Base-by-base conservation (phyloP, 1,140 invertebrate genomes). In the Drosophila baimaii region DNA sequence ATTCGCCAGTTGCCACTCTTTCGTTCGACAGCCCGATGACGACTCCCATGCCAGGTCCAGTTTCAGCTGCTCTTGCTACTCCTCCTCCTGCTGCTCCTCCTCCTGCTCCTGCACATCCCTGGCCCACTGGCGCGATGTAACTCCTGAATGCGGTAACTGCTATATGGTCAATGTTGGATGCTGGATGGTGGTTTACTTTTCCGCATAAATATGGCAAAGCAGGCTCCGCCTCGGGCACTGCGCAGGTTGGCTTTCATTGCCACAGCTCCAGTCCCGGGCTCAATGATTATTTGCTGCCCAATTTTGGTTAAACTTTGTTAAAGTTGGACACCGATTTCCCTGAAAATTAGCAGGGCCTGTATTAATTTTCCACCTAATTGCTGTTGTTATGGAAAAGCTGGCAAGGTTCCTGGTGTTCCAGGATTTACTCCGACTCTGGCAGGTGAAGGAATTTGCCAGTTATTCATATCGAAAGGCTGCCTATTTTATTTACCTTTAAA, bases 191-290 rank as follows among this genome's bases (percentile, higher is more conserved):
- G 71, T 43, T 65, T 75, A 75, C 72, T 75, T 65, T 75, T 65
- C 39, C 44, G 59, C 72, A 75, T 75, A 75, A 75, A 75, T 75
- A 75, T 65, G 59, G 35, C 71, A 64, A 65, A 58, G 52, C 51
- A 64, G 72, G 19, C 25, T n/a, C 13, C 19, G 19, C 19, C 12
- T 46, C 43, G 21, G 43, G 43, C 21, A 15, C 49, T n/a, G n/a
- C 29, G 7, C n/a, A 8, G 12, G 47, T 25, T 5, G 17, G 17
- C 43, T 8, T 12, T 15, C 13, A 21, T 35, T 43, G 19, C n/a
- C n/a, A n/a, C 7, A 15, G 7, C 21, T 15, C 4, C n/a, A n/a
- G 4, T 37, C 0, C 15, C 29, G 9, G 59, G n/a, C 52, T 9
- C 13, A 8, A 1, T 43, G 25, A 57, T 71, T 47, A 70, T 71